Conservation (phyloP, 2,888 invertebrate genomes). For the Gasteruption jaculator region DNA sequence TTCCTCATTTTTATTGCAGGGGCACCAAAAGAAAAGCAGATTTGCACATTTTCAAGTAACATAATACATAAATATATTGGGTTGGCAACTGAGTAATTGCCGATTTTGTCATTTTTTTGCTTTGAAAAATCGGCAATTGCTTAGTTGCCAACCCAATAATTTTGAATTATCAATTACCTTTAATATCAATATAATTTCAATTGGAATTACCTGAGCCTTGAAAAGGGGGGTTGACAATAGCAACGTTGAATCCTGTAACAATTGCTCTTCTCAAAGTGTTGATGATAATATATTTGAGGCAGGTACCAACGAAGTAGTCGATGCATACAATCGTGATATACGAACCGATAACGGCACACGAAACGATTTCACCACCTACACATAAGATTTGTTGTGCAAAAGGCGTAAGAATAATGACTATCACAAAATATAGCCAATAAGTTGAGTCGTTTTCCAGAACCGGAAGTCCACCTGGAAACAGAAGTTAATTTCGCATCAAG, state of each 20-base stretch:
- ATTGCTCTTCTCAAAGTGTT: slow-evolving; percentile 64
- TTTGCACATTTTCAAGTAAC: no score
- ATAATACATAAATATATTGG: no score
- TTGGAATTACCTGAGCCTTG: slow-evolving; percentile 58
- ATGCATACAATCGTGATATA: slow-evolving; percentile 61
- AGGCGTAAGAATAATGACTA: slow-evolving; percentile 54
- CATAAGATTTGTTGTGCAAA: background rate
- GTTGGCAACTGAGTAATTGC: no score
- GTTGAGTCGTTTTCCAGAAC: slow-evolving; percentile 56
- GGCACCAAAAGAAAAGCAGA: no score
- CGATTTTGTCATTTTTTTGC: no score
- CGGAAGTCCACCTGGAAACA: slow-evolving; percentile 51
- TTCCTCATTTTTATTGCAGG: no score
- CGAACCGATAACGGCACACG: slow-evolving; percentile 62
- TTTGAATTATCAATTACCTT: no score
- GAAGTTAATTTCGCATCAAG: no score
- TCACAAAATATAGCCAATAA: slow-evolving; percentile 63
- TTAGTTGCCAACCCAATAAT: no score
- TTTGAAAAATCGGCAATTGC: no score
- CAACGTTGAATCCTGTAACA: slow-evolving; percentile 58
- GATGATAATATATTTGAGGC: slow-evolving; percentile 65
- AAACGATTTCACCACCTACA: slow-evolving; percentile 61
- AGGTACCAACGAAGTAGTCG: slow-evolving; percentile 63
- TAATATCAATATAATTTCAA: no score
- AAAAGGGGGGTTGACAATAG: slow-evolving; percentile 60